Conservation (phyloP, 2,797 vertebrate genomes). For the Sphaeramia orbicularis region DNA sequence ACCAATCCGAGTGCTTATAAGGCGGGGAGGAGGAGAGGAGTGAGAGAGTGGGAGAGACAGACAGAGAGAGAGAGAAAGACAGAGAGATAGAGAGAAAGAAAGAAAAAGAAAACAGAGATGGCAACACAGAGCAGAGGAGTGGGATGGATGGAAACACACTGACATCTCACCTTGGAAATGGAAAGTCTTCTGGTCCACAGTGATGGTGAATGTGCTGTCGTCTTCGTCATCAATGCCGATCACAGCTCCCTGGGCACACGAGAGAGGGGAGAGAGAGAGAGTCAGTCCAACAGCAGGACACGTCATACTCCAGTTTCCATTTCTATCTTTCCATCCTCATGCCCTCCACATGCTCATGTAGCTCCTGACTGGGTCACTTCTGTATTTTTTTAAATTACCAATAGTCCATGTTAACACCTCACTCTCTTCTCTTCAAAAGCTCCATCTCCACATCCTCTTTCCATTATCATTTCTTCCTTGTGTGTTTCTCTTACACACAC, state of each 20-base stretch:
- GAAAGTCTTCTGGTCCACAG: conserved; percentile 99
- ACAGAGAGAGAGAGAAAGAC: no score
- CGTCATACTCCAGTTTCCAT: conserved; percentile 90
- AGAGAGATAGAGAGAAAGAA: no score
- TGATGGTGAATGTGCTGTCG: conserved; percentile 99
- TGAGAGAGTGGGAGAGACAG: no score
- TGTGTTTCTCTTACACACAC: conserved; percentile 56
- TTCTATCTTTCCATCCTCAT: conserved; percentile 79
- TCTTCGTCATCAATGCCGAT: conserved; percentile 99
- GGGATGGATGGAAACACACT: no score
- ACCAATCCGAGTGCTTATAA: conserved; percentile 74
- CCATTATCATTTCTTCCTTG: conserved; percentile 14
- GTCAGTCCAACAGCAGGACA: conserved; percentile 89
- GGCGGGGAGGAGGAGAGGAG: no score
- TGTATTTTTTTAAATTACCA: conserved; percentile 43
- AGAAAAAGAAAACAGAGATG: no score
- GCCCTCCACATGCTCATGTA: conserved; percentile 81
- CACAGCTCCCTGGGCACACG: conserved; percentile 97
- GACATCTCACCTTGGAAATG: conserved; percentile 98
- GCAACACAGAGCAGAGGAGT: no score
- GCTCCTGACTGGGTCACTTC: conserved; percentile 77
- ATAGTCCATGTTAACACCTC: conserved; percentile 61
- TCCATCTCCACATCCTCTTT: conserved; percentile 13
- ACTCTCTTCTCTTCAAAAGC: conserved; percentile 68
- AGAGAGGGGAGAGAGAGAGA: conserved; percentile 16